Base-by-base conservation (phyloP, 92 coral and sea anemone genomes). In the Actinostola sp. region DNA sequence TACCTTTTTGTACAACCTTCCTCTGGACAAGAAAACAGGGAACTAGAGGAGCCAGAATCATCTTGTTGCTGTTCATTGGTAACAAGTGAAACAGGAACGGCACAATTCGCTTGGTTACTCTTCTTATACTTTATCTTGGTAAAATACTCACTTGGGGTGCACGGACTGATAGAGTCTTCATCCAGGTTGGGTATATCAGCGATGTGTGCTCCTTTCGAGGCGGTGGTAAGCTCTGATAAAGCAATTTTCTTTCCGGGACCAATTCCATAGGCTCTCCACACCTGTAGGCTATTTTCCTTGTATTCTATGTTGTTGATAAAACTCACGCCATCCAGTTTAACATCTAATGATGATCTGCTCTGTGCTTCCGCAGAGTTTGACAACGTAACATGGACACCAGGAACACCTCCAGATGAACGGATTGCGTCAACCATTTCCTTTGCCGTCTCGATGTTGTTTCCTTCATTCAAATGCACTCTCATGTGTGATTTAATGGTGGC, bases 201-300 rank as follows among this genome's bases (percentile, higher is more conserved):
- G 42, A 36, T 36, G 6, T 36, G 42, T 11, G 42, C 11, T 4
- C 11, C 42, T 36, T 36, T n/a, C n/a, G n/a, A n/a, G n/a, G n/a
- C n/a, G n/a, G 42, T 36, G 42, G 42, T 11, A 48, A n/a, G n/a
- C 81, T 61, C 53, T 56, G 79, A 14, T 12, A 77, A 71, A n/a
- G 66, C 73, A 34, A 84, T 65, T 50, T 46, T 66, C 55, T 84
- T 78, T 21, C 90, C 82, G 43, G 86, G 78, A 34, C 86, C 89
- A 42, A 79, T 79, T 71, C 62, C 74, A 70, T 85, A 79, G 33
- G 86, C 86, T 31, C 59, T 85, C 89, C 86, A 79, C 23, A 74
- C 73, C 26, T 72, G 68, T 56, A 84, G 53, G 84, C 72, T 74
- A 61, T 51, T 75, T 54, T 43, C 48, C n/a, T 32, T 70, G 68